Conservation (phyloP, 64 coral and sea anemone genomes). For the Montipora capricornis region DNA sequence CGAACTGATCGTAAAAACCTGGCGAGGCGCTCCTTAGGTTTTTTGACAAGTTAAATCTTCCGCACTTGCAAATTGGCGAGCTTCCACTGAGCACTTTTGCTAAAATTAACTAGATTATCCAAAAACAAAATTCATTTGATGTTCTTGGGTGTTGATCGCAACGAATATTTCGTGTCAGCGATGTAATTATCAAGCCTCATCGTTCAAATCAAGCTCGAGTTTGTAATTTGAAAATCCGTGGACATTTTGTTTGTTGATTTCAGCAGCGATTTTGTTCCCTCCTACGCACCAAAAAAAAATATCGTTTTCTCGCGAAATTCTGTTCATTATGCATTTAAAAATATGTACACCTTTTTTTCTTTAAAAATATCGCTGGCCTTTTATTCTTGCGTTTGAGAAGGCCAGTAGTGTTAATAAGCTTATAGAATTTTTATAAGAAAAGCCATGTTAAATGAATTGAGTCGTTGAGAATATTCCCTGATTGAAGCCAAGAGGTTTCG, state of each 20-base stretch:
- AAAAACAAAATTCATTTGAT: neutral
- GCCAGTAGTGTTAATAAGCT: neutral
- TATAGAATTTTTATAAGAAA: neutral
- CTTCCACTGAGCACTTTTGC: neutral
- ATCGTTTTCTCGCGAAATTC: neutral
- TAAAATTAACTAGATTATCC: conserved; percentile 22
- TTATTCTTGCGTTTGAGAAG: neutral
- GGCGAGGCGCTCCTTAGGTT: conserved; percentile 42
- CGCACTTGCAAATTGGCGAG: conserved; percentile 2
- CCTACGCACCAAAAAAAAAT: neutral
- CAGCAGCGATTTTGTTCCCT: neutral
- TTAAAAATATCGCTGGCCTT: neutral
- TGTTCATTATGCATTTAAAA: neutral
- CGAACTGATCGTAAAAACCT: conserved; percentile 1
- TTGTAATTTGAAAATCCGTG: neutral
- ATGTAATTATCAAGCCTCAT: neutral
- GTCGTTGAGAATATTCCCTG: conserved; percentile 20
- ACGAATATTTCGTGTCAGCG: neutral
- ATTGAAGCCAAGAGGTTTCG: conserved; percentile 3
- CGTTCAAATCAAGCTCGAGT: neutral
- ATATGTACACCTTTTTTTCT: neutral
- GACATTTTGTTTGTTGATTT: neutral
- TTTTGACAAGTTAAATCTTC: conserved; percentile 51
- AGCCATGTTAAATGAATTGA: conserved; percentile 28
- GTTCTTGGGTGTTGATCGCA: neutral